phyloP scores from a whole-genome alignment of 2,113 vertebrate species.

The Ariopsis seemanni region DNA sequence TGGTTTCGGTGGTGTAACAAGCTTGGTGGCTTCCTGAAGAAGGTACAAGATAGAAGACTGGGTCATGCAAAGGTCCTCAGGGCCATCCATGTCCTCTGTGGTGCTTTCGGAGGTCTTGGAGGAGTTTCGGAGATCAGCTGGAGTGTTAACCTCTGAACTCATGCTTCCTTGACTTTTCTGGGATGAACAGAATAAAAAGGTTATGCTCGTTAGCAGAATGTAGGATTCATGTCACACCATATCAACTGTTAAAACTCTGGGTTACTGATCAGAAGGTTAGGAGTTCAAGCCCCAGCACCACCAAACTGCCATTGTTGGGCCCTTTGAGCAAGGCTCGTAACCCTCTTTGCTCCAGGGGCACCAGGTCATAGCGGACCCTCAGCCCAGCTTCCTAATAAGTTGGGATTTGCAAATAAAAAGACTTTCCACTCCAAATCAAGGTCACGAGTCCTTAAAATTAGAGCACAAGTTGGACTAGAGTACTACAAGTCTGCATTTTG shows the following conservation, averaged over 20 bases:
- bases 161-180: slow-evolving; percentile 56
- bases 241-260: neutral
- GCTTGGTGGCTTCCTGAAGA: slow-evolving; percentile 74
- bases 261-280: neutral
- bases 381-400: no score
- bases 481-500: no score
- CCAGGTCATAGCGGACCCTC: no score
- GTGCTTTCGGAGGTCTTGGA: slow-evolving; percentile 31
- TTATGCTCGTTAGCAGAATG: neutral
- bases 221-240: neutral
- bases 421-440: no score
- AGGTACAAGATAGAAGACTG: slow-evolving; percentile 69
- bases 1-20: slow-evolving; percentile 56
- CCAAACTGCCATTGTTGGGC: no score
- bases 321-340: no score
- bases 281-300: no score
- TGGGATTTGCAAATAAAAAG: no score
- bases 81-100: slow-evolving; percentile 46
- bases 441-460: no score
- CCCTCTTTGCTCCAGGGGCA: no score
- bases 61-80: slow-evolving; percentile 44
- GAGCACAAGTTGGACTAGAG: no score
- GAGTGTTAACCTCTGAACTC: slow-evolving; percentile 56
- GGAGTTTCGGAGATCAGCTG: slow-evolving; percentile 45
- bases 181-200: neutral